Percentiles rank a stretch among this genome's conserved stretches.
Evolutionary conservation across 1,140 invertebrate genomes (phyloP).

Genomic region (Lepidotrigona ventralis): DNA sequence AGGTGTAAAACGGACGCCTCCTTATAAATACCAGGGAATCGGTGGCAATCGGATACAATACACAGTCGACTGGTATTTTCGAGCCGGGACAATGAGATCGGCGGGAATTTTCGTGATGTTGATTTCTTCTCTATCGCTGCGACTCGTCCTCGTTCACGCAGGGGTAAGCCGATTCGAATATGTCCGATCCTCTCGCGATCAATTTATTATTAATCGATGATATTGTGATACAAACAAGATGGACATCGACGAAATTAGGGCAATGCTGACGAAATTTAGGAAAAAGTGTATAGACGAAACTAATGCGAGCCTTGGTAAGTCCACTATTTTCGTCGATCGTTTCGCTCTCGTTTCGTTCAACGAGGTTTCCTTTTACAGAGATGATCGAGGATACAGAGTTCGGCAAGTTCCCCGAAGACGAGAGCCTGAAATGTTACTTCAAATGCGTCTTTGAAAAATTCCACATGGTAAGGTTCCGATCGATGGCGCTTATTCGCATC

Average conservation of each 20-base stretch:
- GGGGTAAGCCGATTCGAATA: background rate
- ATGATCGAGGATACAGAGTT: constrained; percentile 40
- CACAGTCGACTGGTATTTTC: background rate
- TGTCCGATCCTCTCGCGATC: background rate
- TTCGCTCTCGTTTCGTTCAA: background rate
- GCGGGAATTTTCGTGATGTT: background rate
- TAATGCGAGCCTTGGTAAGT: constrained; percentile 58
- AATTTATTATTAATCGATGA: background rate
- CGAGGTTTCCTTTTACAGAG: constrained; percentile 30
- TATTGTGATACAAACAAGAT: background rate
- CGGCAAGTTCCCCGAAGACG: constrained; percentile 54
- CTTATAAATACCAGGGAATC: constrained; percentile 8
- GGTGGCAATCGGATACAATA: background rate
- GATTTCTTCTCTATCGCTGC: background rate
- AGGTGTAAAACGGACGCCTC: background rate
- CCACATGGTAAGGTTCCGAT: constrained; percentile 45
- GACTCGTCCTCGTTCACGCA: background rate
- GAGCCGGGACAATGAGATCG: background rate
- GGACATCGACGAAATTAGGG: constrained; percentile 38
- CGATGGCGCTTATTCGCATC: too few species aligned
- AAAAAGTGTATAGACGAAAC: constrained; percentile 68
- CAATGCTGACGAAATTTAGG: constrained; percentile 62
- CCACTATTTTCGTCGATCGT: background rate
- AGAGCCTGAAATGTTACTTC: constrained; percentile 74
- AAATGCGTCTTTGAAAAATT: constrained; percentile 73